Evolutionary conservation across 2,888 invertebrate genomes (phyloP), one percentile per base, ranked within the genome.

Genomic region (Xestobium rufovillosum): DNA sequence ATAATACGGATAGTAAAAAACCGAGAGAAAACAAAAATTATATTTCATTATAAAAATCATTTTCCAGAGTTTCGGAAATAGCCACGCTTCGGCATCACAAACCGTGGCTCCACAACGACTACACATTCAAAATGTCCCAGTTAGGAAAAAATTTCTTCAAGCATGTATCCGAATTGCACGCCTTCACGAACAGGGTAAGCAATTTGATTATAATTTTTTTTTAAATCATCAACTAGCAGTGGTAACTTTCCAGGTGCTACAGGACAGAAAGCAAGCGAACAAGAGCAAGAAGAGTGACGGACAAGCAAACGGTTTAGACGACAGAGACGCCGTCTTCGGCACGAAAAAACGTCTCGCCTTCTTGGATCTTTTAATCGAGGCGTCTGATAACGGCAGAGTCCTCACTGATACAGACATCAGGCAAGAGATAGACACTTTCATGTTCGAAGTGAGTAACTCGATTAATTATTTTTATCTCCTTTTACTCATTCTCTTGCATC

Each of bases 91-190:
- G 51, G 14, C 35, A 46, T 33, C 47, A 41, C 34, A 41, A 47
- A 26, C 73, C 74, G 0, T 71, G 71, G 69, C 50, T 67, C 6
- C 69, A 68, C 58, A 51, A 63, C 1, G 63, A 70, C 26, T 61
- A 66, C 12, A 39, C 72, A 4, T 75, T 66, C 56, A 57, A 63
- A 28, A 43, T 58, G 9, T 51, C 67, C 1, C 45, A 47, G 28
- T 44, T 54, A 16, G 72, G 72, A 2, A 60, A 57, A 36, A 55
- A 64, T 32, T 66, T 67, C 43, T 52, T 63, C 12, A 53, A 61
- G 40, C 60, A 65, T 44, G 45, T 74, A 11, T 50, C 60, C 19
- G 60, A 68, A 12, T 59, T 76, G n/a, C 73, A 75, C 46, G 57
- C 55, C 9, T 75, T 74, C 48, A 71, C 72, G 2, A 61, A 61